A percentile compares a stretch with the other conserved stretches of the same genome.
Conservation (phyloP, 2,113 vertebrate genomes). For the Odocoileus hemionus region DNA sequence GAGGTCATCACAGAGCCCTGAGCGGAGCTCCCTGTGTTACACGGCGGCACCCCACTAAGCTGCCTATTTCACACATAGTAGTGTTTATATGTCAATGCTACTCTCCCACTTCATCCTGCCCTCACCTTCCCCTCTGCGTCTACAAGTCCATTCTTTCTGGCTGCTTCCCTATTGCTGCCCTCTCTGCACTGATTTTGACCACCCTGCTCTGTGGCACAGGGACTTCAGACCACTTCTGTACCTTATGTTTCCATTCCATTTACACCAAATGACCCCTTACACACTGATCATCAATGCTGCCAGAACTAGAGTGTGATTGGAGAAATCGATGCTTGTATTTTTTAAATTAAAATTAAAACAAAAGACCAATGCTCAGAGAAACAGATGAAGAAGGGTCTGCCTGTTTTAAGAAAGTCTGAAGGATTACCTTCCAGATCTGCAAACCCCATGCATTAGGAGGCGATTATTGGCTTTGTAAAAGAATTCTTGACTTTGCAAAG, state of each 20-base stretch:
- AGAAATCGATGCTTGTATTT: neutral
- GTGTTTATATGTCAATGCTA: neutral
- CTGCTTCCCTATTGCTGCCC: neutral
- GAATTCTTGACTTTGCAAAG: slow-evolving; percentile 28
- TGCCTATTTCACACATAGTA: neutral
- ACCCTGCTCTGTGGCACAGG: neutral
- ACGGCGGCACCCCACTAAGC: neutral
- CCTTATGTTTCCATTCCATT: neutral
- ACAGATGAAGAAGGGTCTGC: neutral
- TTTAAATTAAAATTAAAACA: slow-evolving; percentile 47
- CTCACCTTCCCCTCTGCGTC: neutral
- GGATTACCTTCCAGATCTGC: slow-evolving; percentile 27
- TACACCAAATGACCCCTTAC: neutral
- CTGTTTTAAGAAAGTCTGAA: slow-evolving; percentile 12
- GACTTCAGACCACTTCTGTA: too few relatives aligned
- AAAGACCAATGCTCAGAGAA: slow-evolving; percentile 13
- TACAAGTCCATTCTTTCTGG: neutral
- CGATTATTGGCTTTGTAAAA: slow-evolving; percentile 59
- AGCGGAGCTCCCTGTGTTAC: neutral
- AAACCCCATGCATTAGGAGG: slow-evolving; percentile 47
- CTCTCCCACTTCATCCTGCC: neutral
- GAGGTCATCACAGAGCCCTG: neutral
- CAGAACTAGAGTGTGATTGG: neutral
- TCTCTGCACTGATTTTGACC: neutral
- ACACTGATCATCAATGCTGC: neutral